phyloP scores from a whole-genome alignment of 2,113 vertebrate genomes.

The human (Homo sapiens) region GRCh38 chr7:50676501-50677000 shows the following conservation, averaged over 20 bases:
- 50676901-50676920: not conserved
- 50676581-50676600: not conserved
- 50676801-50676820: too few species aligned
- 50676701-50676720: accelerated
- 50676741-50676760: not conserved
- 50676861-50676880: not conserved
- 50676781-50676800: not conserved
- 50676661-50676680: not conserved
- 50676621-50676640: not conserved
- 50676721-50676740: not conserved
- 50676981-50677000: not conserved
- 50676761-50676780: too few species aligned
- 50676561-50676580: not conserved
- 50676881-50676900: not conserved
- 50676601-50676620: not conserved
- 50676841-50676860: not conserved
- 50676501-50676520: accelerated
- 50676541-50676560: not conserved
- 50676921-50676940: not conserved
- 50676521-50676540: not conserved
- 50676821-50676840: too few species aligned
- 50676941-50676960: not conserved
- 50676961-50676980: not conserved
- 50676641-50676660: not conserved
- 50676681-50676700: not conserved